Evolutionary conservation across 2,888 invertebrate species (phyloP), one percentile per base, ranked within the genome.

Genomic region (Nomada flava): DNA sequence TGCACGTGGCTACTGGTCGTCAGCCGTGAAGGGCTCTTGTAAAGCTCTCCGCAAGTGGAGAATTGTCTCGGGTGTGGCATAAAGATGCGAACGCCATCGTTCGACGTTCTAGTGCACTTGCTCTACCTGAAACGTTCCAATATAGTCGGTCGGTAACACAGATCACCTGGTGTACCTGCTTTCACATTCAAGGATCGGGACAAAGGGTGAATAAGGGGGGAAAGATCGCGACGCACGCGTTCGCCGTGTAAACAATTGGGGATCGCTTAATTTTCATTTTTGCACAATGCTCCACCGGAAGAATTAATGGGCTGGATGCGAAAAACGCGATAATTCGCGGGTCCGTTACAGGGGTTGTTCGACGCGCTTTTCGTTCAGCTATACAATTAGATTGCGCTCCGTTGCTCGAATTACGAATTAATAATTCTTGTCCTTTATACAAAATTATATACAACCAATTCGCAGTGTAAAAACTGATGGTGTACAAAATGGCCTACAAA

Each of bases 1-100:
- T 83, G 79, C 91, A 91, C 91, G 91, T 90, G 90, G 89, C 79
- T 84, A 85, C 80, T 80, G 86, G 76, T 87, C 86, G 86, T 87
- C 87, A 86, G 67, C 76, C 78, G 81, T 70, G 82, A 86, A 86
- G 85, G 86, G 86, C 69, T 72, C 79, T 62, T 69, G 71, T 63
- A 63, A 72, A 29, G 62, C 50, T 55, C 67, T 52, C 47, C 73
- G 57, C 50, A 47, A 70, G 57, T 78, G 87, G 76, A 85, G 87
- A 86, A 78, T 89, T 86, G 88, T 88, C 91, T 90, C 91, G 92
- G 91, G 91, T 91, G 92, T 92, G 92, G 91, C 92, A 86, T 88
- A 70, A 85, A 88, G 89, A 87, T 77, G 70, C 77, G 81, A 89
- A 85, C 92, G 93, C 92, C 93, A 92, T 91, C 93, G 86, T 9